phyloP scores from a whole-genome alignment of 2,113 vertebrate genomes.

The Vicugna pacos region DNA sequence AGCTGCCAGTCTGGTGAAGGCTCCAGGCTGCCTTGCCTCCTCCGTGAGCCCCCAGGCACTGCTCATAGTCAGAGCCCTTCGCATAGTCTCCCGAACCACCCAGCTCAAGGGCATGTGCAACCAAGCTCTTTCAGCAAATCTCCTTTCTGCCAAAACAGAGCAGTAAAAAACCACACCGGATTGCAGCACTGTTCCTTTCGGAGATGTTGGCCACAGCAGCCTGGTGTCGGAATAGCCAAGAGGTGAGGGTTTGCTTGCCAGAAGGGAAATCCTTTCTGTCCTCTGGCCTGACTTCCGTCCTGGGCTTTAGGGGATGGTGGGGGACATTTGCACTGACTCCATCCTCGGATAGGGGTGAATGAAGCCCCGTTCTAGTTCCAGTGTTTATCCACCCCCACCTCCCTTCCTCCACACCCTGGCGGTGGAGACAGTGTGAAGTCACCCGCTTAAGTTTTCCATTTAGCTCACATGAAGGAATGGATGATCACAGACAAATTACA shows the following conservation, averaged over 20 bases:
- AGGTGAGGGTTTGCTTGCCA: background rate
- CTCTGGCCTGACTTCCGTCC: fast-evolving
- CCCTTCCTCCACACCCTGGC: background rate
- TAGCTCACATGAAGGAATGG: background rate
- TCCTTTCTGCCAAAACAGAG: background rate
- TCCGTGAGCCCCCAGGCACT: background rate
- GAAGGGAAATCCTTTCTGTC: background rate
- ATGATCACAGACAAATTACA: background rate
- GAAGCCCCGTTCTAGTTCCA: fast-evolving
- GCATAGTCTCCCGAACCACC: background rate
- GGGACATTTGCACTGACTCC: no score
- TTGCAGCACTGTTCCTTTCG: fast-evolving
- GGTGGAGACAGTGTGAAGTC: background rate
- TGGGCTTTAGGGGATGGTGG: fast-evolving
- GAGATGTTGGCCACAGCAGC: background rate
- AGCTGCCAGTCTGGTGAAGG: background rate
- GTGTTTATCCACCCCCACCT: no score
- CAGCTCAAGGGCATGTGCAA: no score
- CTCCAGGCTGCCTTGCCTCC: background rate
- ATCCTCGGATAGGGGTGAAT: fast-evolving
- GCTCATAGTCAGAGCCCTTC: background rate
- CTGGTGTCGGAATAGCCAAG: background rate
- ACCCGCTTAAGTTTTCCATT: background rate
- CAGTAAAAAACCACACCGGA: fast-evolving
- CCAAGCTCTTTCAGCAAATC: background rate